Evolutionary conservation across 2,888 invertebrate species (phyloP).

Genomic region (Athripsodes cinereus): DNA sequence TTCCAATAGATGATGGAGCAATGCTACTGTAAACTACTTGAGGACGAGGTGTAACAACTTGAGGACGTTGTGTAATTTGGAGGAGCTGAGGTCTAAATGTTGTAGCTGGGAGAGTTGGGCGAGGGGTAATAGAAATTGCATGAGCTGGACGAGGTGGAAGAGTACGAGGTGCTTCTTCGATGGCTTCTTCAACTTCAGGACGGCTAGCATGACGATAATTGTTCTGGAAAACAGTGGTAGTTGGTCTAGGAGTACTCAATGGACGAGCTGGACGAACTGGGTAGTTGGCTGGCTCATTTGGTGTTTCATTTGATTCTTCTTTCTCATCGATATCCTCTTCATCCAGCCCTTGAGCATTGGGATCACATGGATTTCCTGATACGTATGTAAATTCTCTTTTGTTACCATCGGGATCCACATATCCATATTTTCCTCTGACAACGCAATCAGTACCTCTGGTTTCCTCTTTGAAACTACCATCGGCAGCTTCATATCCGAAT

Average conservation of each 20-base stretch:
- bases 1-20: slow-evolving; percentile 31
- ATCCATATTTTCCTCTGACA: slow-evolving; percentile 81
- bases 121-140: slow-evolving; percentile 32
- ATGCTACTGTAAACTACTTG: slow-evolving; percentile 27
- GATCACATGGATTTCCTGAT: slow-evolving; percentile 80
- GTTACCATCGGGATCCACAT: slow-evolving; percentile 81
- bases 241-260: slow-evolving; percentile 39
- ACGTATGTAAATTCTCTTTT: slow-evolving; percentile 82
- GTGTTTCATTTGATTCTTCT: slow-evolving; percentile 53
- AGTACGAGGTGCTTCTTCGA: slow-evolving; percentile 50
- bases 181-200: slow-evolving; percentile 54
- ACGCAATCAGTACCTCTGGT: slow-evolving; percentile 81
- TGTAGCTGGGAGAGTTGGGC: slow-evolving; percentile 56
- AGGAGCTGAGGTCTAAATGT: slow-evolving; percentile 59
- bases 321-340: slow-evolving; percentile 53
- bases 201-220: slow-evolving; percentile 49
- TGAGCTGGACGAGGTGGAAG: slow-evolving; percentile 53
- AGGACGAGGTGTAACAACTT: slow-evolving; percentile 33
- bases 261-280: slow-evolving; percentile 52
- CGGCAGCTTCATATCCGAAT: slow-evolving; percentile 79
- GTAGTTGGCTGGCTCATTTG: slow-evolving; percentile 58
- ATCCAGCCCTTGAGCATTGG: slow-evolving; percentile 69
- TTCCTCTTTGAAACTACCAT: slow-evolving; percentile 82
- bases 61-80: slow-evolving; percentile 55
- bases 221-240: slow-evolving; percentile 67